Conservation (phyloP, 2,888 invertebrate genomes). For the Lochmaea crataegi region DNA sequence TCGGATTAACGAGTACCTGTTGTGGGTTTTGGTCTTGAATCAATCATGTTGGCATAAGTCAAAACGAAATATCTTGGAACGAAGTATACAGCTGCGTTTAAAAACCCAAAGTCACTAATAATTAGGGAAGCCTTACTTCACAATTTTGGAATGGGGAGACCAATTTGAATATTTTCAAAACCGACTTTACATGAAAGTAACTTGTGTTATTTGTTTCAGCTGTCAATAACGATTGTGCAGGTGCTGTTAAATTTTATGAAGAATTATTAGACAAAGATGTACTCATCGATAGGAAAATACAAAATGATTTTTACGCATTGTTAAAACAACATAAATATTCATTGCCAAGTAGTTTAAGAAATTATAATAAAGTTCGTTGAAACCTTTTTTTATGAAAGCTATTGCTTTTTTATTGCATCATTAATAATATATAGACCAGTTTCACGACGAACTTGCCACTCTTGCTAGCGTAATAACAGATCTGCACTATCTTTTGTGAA, state of each 20-base stretch:
- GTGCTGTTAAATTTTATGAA: constrained; percentile 66
- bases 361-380: constrained; percentile 16
- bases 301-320: constrained; percentile 28
- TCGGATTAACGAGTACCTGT: too few relatives aligned
- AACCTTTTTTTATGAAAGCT: not conserved
- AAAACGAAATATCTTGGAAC: too few relatives aligned
- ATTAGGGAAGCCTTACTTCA: too few relatives aligned
- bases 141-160: too few relatives aligned
- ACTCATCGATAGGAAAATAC: constrained; percentile 29
- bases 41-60: too few relatives aligned
- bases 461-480: too few relatives aligned
- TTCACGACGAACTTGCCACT: too few relatives aligned
- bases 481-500: too few relatives aligned
- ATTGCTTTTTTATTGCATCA: not conserved
- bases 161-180: too few relatives aligned
- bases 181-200: not conserved
- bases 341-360: constrained; percentile 26
- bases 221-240: constrained; percentile 65
- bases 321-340: constrained; percentile 35
- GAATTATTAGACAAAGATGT: constrained; percentile 57
- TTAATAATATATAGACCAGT: not conserved
- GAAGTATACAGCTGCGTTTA: too few relatives aligned
- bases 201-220: constrained; percentile 60
- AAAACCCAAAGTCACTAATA: too few relatives aligned
- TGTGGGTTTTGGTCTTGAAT: too few relatives aligned